Conservation (phyloP, 2,797 vertebrate species). For the Acanthurus tractus region DNA sequence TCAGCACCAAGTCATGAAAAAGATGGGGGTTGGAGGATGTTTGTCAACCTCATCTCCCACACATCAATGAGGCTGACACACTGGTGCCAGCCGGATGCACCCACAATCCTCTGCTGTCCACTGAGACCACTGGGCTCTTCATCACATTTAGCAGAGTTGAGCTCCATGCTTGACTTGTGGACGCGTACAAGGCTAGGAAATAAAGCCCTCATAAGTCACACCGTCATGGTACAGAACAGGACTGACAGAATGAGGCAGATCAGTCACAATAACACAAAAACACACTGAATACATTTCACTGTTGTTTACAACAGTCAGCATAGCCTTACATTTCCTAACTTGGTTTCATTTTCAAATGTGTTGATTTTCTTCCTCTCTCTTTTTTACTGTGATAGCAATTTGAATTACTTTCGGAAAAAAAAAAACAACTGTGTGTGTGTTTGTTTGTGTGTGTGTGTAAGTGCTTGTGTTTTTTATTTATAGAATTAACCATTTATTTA, state of each 20-base stretch:
- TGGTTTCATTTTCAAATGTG: too few relatives aligned
- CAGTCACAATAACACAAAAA: background rate
- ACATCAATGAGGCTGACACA: conserved; percentile 41
- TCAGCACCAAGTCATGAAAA: conserved; percentile 25
- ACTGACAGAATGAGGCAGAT: conserved; percentile 33
- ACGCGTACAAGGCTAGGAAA: conserved; percentile 27
- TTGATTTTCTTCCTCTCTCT: too few relatives aligned
- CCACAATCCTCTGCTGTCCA: conserved; percentile 29
- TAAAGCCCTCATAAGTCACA: background rate
- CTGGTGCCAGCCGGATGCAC: conserved; percentile 36
- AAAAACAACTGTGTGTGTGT: too few relatives aligned
- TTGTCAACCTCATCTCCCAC: conserved; percentile 7
- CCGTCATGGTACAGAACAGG: conserved; percentile 13
- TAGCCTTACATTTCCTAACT: too few relatives aligned
- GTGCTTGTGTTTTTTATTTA: too few relatives aligned
- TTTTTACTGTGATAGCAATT: too few relatives aligned
- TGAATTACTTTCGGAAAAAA: too few relatives aligned
- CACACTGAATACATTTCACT: too few relatives aligned
- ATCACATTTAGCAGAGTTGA: conserved; percentile 56
- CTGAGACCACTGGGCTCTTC: conserved; percentile 56
- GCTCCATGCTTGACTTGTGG: conserved; percentile 46
- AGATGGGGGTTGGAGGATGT: background rate
- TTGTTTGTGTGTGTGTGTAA: too few relatives aligned
- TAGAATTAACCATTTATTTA: too few relatives aligned
- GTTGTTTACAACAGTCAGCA: too few relatives aligned